phyloP scores from a whole-genome alignment of 2,888 invertebrate genomes.

The Habrosyne pyritoides region DNA sequence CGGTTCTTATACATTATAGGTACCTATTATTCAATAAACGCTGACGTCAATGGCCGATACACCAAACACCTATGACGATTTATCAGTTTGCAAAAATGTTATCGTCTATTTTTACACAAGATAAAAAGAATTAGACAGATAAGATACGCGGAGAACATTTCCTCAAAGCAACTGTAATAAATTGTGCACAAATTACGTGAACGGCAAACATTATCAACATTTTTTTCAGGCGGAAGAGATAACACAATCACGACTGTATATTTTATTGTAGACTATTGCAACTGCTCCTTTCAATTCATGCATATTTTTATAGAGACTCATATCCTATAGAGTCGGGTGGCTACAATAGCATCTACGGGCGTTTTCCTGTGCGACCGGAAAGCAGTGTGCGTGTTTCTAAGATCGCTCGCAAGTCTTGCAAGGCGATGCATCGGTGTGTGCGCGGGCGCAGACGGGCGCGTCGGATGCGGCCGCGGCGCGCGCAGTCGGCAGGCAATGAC shows the following conservation, averaged over 20 bases:
- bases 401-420: constrained; percentile 42
- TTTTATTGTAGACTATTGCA: constrained; percentile 6
- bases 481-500: constrained; percentile 77
- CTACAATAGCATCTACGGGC: constrained; percentile 48
- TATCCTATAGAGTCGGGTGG: constrained; percentile 47
- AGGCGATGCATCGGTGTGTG: constrained; percentile 32
- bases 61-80: constrained; percentile 40
- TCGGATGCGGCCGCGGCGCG: constrained; percentile 35
- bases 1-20: neutral
- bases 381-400: constrained; percentile 62
- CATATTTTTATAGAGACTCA: constrained; percentile 34
- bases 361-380: constrained; percentile 76
- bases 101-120: constrained; percentile 53
- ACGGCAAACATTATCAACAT: constrained; percentile 41
- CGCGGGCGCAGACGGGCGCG: constrained; percentile 32
- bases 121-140: constrained; percentile 55
- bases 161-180: constrained; percentile 64
- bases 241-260: constrained; percentile 33
- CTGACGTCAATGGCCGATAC: constrained; percentile 43
- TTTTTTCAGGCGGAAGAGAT: constrained; percentile 55
- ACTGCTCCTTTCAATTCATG: constrained; percentile 14
- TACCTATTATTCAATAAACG: constrained; percentile 14
- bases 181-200: constrained; percentile 39
- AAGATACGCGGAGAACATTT: constrained; percentile 61
- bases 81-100: constrained; percentile 55